Evolutionary conservation across 2,888 invertebrate genomes (phyloP), one percentile per base, ranked within the genome.

Genomic region (Tetanocera ferruginea): DNA sequence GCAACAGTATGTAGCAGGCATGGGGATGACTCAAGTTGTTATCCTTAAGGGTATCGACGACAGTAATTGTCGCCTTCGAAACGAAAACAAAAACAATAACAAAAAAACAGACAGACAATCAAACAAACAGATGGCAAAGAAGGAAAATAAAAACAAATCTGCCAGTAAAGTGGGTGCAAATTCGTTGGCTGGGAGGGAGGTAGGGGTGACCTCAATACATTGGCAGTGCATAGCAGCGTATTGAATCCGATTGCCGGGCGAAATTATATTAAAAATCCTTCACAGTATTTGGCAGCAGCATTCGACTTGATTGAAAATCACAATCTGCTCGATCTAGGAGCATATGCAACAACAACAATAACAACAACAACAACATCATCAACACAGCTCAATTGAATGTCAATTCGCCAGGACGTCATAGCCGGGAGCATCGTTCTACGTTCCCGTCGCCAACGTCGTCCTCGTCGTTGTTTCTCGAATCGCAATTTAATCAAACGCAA

Each of bases 61-160:
- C 64, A 66, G 66, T 66, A 19, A 75, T 75, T 75, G 74, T 75
- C 64, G 74, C 74, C 74, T 66, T 31, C 72, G 57, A 72, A 71
- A 11, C 14, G 34, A 52, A 34, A 55, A 34, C n/a, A 25, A 52
- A 67, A 62, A 19, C 49, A 34, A 37, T 23, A 43, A 49, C 69
- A 43, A 69, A 2, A 34, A 52, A 70, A 11, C 25, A 70, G 31
- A 52, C 25, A 70, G 14, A 60, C 34, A 60, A 72, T 19, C 14
- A 43, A 72, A 23, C 72, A 23, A 51, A 72, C 37, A 17, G 72
- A 60, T 72, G 23, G 25, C 37, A 23, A 28, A 60, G 60, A 28
- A 60, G 60, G 17, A 19, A 23, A 57, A 57, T 25, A 19, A 25
- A 60, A 31, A 60, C 28, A 28, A 60, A 31, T 60, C 60, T 6